Conservation (phyloP, 2,888 invertebrate genomes). For the Thecophora atra region DNA sequence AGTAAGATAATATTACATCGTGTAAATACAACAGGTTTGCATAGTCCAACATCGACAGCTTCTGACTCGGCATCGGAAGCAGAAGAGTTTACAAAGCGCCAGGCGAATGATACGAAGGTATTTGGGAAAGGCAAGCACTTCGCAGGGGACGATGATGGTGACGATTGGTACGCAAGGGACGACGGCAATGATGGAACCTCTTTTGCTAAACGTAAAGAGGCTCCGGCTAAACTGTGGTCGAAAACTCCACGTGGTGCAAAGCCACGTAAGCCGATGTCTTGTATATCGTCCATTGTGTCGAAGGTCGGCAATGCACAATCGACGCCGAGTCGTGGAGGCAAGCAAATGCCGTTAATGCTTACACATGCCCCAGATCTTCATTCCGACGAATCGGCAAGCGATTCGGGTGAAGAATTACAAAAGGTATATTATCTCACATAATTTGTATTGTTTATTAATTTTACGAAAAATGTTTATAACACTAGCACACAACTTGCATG, state of each 20-base stretch:
- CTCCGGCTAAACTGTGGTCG: conserved; percentile 40
- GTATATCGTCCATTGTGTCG: conserved; percentile 36
- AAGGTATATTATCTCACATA: conserved; percentile 45
- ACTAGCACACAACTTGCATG: conserved; percentile 42
- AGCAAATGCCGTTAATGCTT: conserved; percentile 50
- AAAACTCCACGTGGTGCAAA: conserved; percentile 45
- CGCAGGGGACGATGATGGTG: conserved; percentile 39
- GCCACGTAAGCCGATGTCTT: conserved; percentile 42
- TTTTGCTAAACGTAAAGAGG: conserved; percentile 43
- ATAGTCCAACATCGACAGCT: conserved; percentile 40
- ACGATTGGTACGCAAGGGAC: conserved; percentile 40
- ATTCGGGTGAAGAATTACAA: conserved; percentile 50
- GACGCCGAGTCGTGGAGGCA: conserved; percentile 47
- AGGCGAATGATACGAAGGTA: conserved; percentile 5
- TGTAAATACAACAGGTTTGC: conserved; percentile 45
- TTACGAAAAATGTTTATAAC: background rate
- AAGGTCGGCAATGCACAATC: conserved; percentile 46
- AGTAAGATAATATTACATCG: conserved; percentile 59
- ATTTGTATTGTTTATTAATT: background rate
- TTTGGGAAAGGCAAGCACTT: conserved; percentile 37
- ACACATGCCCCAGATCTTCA: conserved; percentile 52
- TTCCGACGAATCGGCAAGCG: conserved; percentile 53
- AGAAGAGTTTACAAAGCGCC: conserved; percentile 37
- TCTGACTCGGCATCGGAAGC: conserved; percentile 47
- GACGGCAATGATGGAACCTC: conserved; percentile 43